These are phyloP conservation scores for Drosophila punjabiensis DNA, from an alignment of 1,140 invertebrate species.

Conservation along the genomic window DNA sequence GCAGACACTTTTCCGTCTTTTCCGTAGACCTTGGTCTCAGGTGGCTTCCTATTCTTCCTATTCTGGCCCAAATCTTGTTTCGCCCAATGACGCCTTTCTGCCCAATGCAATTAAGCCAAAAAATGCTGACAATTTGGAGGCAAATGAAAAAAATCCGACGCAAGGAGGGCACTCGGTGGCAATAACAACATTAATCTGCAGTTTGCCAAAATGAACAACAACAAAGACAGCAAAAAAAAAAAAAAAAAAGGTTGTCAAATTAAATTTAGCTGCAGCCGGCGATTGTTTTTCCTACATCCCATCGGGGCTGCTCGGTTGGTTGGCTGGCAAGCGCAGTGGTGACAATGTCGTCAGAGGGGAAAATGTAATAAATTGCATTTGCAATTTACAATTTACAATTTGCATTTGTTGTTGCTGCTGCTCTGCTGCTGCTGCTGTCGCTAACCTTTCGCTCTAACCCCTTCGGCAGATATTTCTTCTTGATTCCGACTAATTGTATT, in stretches of 20 bases:
- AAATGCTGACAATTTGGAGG: constrained; percentile 69
- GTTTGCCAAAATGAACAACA: constrained; percentile 44
- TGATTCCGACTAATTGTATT: constrained; percentile 35
- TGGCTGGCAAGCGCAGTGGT: constrained; percentile 59
- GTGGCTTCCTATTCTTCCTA: constrained; percentile 25
- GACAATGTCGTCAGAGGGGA: constrained; percentile 63
- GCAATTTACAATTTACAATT: constrained; percentile 56
- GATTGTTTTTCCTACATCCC: constrained; percentile 39
- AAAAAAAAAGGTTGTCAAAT: constrained; percentile 54
- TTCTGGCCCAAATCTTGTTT: constrained; percentile 13
- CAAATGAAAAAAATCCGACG: constrained; percentile 25
- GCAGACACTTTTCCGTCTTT: constrained; percentile 7
- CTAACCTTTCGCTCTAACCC: constrained; percentile 38
- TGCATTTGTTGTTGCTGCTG: constrained; percentile 32
- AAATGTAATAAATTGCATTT: constrained; percentile 75
- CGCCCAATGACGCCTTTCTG: constrained; percentile 40
- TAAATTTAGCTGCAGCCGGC: constrained; percentile 74
- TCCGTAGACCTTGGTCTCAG: constrained; percentile 26
- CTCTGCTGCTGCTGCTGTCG: constrained; percentile 7
- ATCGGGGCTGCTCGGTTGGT: constrained; percentile 34
- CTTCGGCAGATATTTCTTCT: constrained; percentile 40
- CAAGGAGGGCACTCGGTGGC: constrained; percentile 22
- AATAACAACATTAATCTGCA: constrained; percentile 64
- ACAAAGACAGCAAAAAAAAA: constrained; percentile 1
- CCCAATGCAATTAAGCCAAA: constrained; percentile 62